A percentile compares a stretch with the other conserved stretches of the same genome.
phyloP scores from a whole-genome alignment of 1,140 invertebrate genomes.

The Ceratosolen fusciceps region DNA sequence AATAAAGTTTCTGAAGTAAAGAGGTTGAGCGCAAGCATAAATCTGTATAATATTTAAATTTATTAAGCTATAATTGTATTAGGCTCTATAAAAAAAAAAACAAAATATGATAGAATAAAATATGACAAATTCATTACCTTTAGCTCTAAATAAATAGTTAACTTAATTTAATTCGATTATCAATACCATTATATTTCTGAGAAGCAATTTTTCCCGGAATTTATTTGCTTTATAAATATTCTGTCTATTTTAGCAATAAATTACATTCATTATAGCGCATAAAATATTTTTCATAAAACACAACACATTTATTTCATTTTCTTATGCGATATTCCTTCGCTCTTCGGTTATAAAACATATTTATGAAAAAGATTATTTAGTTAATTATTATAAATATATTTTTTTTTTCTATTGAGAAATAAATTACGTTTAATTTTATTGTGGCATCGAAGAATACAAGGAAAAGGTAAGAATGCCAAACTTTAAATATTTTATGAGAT shows the following conservation, averaged over 20 bases:
- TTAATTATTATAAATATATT: no score
- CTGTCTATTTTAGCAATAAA: background rate
- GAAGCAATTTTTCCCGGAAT: background rate
- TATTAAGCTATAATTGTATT: no score
- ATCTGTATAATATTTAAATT: no score
- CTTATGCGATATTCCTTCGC: background rate
- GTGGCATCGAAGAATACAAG: no score
- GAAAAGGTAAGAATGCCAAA: no score
- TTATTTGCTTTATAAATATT: slow-evolving; percentile 5
- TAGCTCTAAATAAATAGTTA: background rate
- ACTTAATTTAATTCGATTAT: background rate
- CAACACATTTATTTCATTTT: background rate
- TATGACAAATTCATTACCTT: background rate
- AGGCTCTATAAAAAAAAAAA: no score
- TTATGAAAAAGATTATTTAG: no score
- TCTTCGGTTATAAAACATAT: no score
- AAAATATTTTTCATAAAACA: background rate
- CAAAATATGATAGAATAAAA: background rate
- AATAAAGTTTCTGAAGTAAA: background rate
- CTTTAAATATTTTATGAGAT: no score
- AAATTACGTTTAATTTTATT: no score
- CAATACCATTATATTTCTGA: background rate
- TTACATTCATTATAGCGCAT: background rate
- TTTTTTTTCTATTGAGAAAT: no score
- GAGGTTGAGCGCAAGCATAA: background rate